Base-by-base conservation (phyloP, 2,113 vertebrate species). In the Pollimyrus isidori region DNA sequence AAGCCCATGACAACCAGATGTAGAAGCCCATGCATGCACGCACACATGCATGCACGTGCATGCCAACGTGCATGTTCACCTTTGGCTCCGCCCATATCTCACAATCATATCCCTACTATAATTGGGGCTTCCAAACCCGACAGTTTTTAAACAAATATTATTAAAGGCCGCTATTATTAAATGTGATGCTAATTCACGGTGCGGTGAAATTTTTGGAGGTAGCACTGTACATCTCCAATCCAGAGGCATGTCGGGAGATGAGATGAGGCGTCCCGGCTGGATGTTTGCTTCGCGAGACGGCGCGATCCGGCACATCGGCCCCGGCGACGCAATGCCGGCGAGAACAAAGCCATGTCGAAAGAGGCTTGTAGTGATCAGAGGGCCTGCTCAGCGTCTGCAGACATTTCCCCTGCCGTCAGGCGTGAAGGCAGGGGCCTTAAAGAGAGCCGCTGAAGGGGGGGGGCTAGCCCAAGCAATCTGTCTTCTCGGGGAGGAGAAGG, bases 391-490 rank as follows among this genome's bases (percentile, higher is more conserved):
- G 69, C n/a, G 89, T 92, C 92, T 91, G 58, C 88, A 93, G 90
- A 92, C 94, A 94, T 90, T 89, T 93, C 92, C 91, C 90, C 93
- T 90, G 90, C 94, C 94, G 92, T 90, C 93, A 93, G 88, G 86
- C 92, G 89, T 86, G 3, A 84, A 92, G 92, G 91, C 92, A 90
- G 93, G 91, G 30, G 92, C 93, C 7, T 89, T n/a, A 73, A 92
- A 92, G 89, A 92, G 88, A 73, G 35, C 91, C 85, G 91, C 91
- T 91, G 93, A 93, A 95, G 94, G 94, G 89, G 94, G 94, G 90
- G 94, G 91, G 90, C 93, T 94, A 94, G 92, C 49, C 93, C 92
- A 91, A 94, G 92, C 90, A 92, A 92, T 94, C 92, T 89, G 90
- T 93, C 91, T 89, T 92, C 90, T 86, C 89, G 15, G 58, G 69